phyloP scores from a whole-genome alignment of 2,888 invertebrate genomes.

The Acrocyrtus sp. region DNA sequence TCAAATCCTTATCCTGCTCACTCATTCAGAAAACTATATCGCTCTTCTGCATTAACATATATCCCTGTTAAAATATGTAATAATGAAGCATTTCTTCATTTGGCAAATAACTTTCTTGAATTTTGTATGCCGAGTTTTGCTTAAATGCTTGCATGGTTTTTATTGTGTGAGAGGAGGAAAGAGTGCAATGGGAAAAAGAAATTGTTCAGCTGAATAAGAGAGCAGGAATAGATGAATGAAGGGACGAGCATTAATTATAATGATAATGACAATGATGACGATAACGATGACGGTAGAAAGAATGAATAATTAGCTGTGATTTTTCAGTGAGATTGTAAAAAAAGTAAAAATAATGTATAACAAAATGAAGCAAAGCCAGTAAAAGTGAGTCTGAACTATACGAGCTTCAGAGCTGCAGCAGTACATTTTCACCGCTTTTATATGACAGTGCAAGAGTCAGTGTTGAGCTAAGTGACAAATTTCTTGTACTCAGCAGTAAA shows the following conservation, averaged over 20 bases:
- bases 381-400: too few relatives aligned
- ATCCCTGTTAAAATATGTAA: too few relatives aligned
- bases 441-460: too few relatives aligned
- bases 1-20: too few relatives aligned
- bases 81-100: too few relatives aligned
- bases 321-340: not conserved
- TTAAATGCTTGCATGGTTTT: not conserved
- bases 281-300: not conserved
- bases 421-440: too few relatives aligned
- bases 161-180: not conserved
- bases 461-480: too few relatives aligned
- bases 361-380: not conserved
- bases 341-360: not conserved
- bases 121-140: not conserved
- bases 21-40: too few relatives aligned
- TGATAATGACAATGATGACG: not conserved
- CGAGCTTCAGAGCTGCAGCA: too few relatives aligned
- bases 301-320: not conserved
- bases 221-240: not conserved
- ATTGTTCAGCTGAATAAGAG: too few relatives aligned
- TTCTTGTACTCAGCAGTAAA: too few relatives aligned
- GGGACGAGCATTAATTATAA: not conserved
- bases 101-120: not conserved
- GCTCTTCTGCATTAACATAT: too few relatives aligned
- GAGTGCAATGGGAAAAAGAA: not conserved